phyloP scores from a whole-genome alignment of 2,797 vertebrate species.

The Lateolabrax maculatus region DNA sequence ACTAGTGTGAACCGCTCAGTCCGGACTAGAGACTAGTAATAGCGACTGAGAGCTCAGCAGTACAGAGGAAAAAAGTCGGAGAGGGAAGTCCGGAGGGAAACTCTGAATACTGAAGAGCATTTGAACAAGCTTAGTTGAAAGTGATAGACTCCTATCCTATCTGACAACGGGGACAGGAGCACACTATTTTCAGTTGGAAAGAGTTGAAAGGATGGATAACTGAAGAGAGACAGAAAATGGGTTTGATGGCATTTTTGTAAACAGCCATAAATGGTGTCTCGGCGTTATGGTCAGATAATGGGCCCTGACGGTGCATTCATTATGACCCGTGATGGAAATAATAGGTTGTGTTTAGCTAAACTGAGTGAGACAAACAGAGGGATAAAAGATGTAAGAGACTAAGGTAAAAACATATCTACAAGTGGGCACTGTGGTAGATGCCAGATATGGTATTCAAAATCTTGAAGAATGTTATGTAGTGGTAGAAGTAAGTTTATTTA shows the following conservation, averaged over 20 bases:
- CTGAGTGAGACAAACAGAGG: background rate
- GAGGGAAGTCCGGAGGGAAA: background rate
- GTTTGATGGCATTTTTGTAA: conserved; percentile 52
- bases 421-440: background rate
- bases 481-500: too few species aligned
- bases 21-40: background rate
- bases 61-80: background rate
- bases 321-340: conserved; percentile 18
- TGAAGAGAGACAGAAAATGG: conserved; percentile 28
- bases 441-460: background rate
- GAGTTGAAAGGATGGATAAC: background rate
- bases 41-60: background rate
- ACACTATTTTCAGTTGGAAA: background rate
- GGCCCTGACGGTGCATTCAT: conserved; percentile 9
- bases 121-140: background rate
- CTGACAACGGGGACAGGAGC: background rate
- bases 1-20: background rate
- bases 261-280: conserved; percentile 46
- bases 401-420: background rate
- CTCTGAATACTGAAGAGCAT: background rate
- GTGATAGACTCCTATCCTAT: background rate
- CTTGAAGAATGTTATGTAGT: background rate
- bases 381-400: background rate
- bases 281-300: conserved; percentile 42
- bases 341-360: conserved; percentile 18